Conservation (phyloP, 2,888 invertebrate genomes). For the Clusia tigrina region DNA sequence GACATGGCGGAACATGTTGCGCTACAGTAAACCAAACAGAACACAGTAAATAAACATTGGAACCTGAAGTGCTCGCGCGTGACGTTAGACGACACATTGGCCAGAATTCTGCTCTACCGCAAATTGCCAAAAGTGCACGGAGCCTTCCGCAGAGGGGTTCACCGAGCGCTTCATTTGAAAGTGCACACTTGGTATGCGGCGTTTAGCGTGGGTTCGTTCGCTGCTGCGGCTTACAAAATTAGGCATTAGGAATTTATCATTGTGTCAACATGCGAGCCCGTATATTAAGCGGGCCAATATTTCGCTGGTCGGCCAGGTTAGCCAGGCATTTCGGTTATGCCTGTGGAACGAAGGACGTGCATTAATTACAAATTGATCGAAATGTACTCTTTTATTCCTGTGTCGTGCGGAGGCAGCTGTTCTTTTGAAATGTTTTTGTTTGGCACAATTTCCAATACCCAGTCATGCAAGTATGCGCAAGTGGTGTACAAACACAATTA, state of each 20-base stretch:
- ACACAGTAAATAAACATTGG: slow-evolving; percentile 8
- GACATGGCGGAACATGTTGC: background rate
- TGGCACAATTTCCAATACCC: background rate
- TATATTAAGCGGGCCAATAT: slow-evolving; percentile 5
- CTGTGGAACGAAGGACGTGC: slow-evolving; percentile 7
- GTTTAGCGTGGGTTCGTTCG: background rate
- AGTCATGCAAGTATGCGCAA: background rate
- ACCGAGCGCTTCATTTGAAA: too few species aligned
- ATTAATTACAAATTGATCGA: slow-evolving; percentile 22
- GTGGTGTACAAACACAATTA: slow-evolving; percentile 18
- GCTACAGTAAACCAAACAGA: background rate
- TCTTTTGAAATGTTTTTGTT: background rate
- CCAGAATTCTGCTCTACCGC: background rate
- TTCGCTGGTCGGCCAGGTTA: too few species aligned
- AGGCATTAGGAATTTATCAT: background rate
- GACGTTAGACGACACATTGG: slow-evolving; percentile 18
- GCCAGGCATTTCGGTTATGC: background rate
- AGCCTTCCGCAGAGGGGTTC: background rate
- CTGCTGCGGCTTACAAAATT: background rate
- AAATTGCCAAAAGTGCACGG: background rate
- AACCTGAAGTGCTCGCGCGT: slow-evolving; percentile 23
- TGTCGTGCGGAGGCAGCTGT: background rate
- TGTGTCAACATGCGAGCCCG: background rate
- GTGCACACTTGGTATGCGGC: too few species aligned
- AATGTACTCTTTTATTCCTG: background rate